These are phyloP conservation scores for Hyles lineata DNA, from an alignment of 2,888 invertebrate species.

Conservation along the genomic window DNA sequence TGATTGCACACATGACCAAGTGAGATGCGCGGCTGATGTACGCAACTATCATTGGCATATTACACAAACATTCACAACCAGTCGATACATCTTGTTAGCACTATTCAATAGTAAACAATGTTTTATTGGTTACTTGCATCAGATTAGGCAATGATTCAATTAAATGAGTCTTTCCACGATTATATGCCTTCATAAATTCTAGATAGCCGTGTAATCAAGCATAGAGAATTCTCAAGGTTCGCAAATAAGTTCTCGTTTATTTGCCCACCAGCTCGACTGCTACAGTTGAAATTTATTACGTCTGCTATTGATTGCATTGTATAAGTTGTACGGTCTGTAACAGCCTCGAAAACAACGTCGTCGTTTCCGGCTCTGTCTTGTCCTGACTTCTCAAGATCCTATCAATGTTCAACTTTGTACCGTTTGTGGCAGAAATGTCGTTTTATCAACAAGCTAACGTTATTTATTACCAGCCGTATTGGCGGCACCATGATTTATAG, in stretches of 20 bases:
- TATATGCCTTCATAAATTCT: not conserved
- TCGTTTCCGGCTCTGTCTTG: conserved; percentile 63
- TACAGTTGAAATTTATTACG: conserved; percentile 44
- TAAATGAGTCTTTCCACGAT: not conserved
- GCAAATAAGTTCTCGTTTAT: conserved; percentile 11
- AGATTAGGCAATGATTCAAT: conserved; percentile 5
- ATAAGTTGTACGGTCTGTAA: conserved; percentile 43
- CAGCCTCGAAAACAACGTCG: conserved; percentile 47
- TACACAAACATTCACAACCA: conserved; percentile 16
- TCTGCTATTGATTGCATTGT: conserved; percentile 42
- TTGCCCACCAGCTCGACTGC: conserved; percentile 3
- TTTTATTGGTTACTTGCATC: conserved; percentile 16
- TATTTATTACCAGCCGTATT: conserved; percentile 65
- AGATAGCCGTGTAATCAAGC: not conserved
- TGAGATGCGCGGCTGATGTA: conserved; percentile 10
- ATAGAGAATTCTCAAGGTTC: not conserved
- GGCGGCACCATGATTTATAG: conserved; percentile 60
- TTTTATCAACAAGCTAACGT: conserved; percentile 66
- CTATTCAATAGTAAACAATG: conserved; percentile 12
- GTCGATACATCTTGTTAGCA: conserved; percentile 24
- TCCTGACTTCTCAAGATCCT: conserved; percentile 72
- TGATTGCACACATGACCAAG: conserved; percentile 10
- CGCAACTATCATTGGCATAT: conserved; percentile 24
- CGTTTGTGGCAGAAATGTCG: conserved; percentile 61
- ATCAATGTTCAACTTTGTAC: conserved; percentile 79